Percentiles rank a stretch among this genome's conserved stretches.
Conservation (phyloP, 1,140 invertebrate genomes). For the Drosophila subobscura region DNA sequence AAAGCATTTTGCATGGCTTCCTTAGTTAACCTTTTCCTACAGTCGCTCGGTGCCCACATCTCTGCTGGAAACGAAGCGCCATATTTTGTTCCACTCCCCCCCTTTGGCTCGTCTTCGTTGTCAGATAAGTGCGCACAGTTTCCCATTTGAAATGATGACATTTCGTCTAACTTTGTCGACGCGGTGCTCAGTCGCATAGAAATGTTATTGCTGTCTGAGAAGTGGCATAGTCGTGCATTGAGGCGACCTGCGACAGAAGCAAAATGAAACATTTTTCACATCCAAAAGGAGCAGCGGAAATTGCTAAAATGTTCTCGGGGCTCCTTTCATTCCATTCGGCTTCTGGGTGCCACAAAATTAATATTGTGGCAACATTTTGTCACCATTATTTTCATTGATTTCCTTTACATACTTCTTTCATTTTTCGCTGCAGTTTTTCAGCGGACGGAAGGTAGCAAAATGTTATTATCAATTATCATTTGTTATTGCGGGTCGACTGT, state of each 20-base stretch:
- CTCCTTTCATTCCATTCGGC: constrained; percentile 1
- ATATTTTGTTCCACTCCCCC: constrained; percentile 16
- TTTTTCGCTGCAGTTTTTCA: constrained; percentile 28
- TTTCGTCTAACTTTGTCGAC: constrained; percentile 80
- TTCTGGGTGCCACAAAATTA: constrained; percentile 59
- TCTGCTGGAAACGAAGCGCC: constrained; percentile 48
- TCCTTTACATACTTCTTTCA: constrained; percentile 62
- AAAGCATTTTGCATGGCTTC: constrained; percentile 69
- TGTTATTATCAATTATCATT: constrained; percentile 81
- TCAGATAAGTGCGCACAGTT: constrained; percentile 65
- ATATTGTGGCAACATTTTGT: constrained; percentile 79
- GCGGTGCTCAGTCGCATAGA: constrained; percentile 74
- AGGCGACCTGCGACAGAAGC: constrained; percentile 30
- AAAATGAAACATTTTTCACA: constrained; percentile 74
- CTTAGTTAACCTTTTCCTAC: constrained; percentile 70
- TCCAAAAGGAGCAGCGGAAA: constrained; percentile 51
- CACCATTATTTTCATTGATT: constrained; percentile 75
- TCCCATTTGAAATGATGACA: constrained; percentile 82
- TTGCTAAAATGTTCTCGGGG: constrained; percentile 66
- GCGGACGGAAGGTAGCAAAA: constrained; percentile 75
- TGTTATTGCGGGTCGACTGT: constrained; percentile 57
- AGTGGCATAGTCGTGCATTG: constrained; percentile 45
- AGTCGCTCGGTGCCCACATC: constrained; percentile 27
- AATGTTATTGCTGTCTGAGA: constrained; percentile 70
- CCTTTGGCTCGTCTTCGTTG: constrained; percentile 28